Conservation (phyloP, 2,888 invertebrate genomes). For the Ectobius pallidus region DNA sequence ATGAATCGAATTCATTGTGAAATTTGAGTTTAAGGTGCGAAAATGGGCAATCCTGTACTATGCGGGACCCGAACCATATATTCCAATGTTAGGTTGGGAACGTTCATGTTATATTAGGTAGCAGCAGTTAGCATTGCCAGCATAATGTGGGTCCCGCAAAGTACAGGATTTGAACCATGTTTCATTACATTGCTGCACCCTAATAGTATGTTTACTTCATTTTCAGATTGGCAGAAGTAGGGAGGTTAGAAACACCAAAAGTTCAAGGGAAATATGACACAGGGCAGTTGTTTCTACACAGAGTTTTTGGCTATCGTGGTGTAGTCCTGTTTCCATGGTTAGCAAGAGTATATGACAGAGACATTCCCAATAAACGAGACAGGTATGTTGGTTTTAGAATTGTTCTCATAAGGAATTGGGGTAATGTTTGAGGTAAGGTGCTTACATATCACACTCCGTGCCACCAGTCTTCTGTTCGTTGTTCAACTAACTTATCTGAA, state of each 20-base stretch:
- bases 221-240: conserved; percentile 90
- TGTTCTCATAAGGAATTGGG: no score
- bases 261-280: conserved; percentile 91
- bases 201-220: not conserved
- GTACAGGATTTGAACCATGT: not conserved
- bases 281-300: conserved; percentile 94
- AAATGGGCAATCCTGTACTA: no score
- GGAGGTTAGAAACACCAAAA: conserved; percentile 87
- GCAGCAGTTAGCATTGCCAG: not conserved
- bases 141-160: not conserved
- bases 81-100: not conserved
- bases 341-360: conserved; percentile 93
- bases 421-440: no score
- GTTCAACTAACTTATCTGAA: no score
- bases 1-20: no score
- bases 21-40: no score
- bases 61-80: no score
- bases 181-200: not conserved
- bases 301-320: conserved; percentile 96
- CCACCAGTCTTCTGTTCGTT: no score
- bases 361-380: conserved; percentile 74
- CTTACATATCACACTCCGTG: no score
- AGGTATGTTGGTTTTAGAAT: conserved; percentile 49
- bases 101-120: not conserved
- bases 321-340: conserved; percentile 97